Percentiles rank a stretch among this genome's conserved stretches.
These are phyloP conservation scores for Heliopora coerulea DNA, from an alignment of 92 coral and sea anemone genomes.

Conservation along the genomic window DNA sequence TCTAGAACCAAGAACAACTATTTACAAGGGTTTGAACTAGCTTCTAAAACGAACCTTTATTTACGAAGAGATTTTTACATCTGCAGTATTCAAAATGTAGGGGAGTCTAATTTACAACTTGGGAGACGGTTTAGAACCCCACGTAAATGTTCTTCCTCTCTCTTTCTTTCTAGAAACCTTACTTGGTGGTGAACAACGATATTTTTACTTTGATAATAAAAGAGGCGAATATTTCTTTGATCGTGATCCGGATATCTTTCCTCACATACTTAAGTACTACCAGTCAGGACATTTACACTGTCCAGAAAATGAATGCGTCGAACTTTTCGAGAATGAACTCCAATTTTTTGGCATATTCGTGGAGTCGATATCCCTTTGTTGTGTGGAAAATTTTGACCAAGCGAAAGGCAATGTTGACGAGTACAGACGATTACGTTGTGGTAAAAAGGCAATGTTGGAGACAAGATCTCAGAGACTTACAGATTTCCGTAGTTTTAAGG, in stretches of 20 bases:
- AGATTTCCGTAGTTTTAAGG: slow-evolving; percentile 37
- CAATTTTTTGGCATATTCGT: slow-evolving; percentile 76
- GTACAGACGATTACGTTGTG: background rate
- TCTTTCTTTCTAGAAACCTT: slow-evolving; percentile 71
- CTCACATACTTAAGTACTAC: slow-evolving; percentile 51
- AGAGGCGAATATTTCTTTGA: slow-evolving; percentile 66
- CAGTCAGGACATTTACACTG: slow-evolving; percentile 55
- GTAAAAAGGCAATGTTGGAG: background rate
- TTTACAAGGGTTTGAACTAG: no score
- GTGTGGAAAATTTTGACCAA: slow-evolving; percentile 19
- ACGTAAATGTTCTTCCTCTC: no score
- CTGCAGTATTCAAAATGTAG: no score
- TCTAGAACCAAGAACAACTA: no score
- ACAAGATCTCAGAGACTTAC: slow-evolving; percentile 8
- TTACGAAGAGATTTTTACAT: no score
- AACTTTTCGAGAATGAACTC: slow-evolving; percentile 57
- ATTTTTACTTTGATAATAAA: slow-evolving; percentile 66
- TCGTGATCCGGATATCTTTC: slow-evolving; percentile 63
- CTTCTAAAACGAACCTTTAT: no score
- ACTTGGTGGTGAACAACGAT: slow-evolving; percentile 74
- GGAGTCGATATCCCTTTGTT: slow-evolving; percentile 11
- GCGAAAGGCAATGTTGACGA: background rate
- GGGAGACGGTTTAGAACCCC: no score
- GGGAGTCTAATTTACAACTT: no score
- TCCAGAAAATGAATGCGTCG: slow-evolving; percentile 57